A percentile compares a stretch with the other conserved stretches of the same genome.
Conservation (phyloP, 2,888 invertebrate species). For the Drosophila formosana region DNA sequence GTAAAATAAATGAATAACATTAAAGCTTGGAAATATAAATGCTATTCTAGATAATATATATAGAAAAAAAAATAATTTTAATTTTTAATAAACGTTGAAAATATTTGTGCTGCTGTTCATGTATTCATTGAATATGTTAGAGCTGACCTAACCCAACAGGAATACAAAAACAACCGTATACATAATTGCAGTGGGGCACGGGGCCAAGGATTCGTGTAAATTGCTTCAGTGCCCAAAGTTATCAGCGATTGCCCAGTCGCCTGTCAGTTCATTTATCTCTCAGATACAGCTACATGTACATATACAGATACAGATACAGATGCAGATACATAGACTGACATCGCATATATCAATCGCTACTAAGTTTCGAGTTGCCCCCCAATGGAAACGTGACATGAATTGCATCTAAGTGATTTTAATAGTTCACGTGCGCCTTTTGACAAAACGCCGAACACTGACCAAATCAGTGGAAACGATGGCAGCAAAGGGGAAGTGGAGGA, state of each 20-base stretch:
- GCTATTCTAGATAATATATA: too few species aligned
- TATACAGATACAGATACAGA: conserved; percentile 17
- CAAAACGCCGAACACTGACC: conserved; percentile 66
- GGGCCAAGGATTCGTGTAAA: conserved; percentile 63
- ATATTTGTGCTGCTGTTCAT: background rate
- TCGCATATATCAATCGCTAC: conserved; percentile 74
- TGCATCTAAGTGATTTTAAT: conserved; percentile 83
- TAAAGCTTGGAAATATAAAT: too few species aligned
- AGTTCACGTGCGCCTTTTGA: conserved; percentile 83
- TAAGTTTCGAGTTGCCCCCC: conserved; percentile 61
- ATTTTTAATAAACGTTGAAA: background rate
- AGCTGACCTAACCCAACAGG: conserved; percentile 51
- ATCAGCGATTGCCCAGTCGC: conserved; percentile 47
- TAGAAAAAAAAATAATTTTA: too few species aligned
- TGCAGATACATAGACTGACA: conserved; percentile 37
- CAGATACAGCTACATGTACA: conserved; percentile 20
- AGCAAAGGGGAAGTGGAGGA: background rate
- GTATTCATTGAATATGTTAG: background rate
- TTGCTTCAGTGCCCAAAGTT: conserved; percentile 42
- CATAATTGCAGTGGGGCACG: conserved; percentile 2
- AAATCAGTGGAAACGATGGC: conserved; percentile 3
- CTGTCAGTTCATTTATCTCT: conserved; percentile 63
- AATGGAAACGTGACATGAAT: conserved; percentile 82
- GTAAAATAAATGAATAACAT: too few species aligned
- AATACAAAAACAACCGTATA: conserved; percentile 3